Base-by-base conservation (phyloP, 1,140 invertebrate species). In the Paraescarpia echinospica region DNA sequence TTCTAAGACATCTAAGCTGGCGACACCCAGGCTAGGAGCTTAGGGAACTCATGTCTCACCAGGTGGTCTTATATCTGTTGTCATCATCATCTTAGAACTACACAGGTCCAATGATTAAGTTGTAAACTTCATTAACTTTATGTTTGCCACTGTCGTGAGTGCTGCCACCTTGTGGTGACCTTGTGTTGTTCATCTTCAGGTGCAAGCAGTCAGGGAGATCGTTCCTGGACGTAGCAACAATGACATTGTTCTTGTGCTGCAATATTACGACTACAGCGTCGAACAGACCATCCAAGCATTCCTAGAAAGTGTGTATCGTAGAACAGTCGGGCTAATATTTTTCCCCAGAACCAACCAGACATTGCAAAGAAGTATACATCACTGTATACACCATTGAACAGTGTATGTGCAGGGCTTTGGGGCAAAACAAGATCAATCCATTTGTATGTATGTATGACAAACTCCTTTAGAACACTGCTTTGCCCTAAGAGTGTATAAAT, bases 201-300 rank as follows among this genome's bases (percentile, higher is more conserved):
- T 95, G 33, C 94, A 94, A 92, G 94, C 95, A 35, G 95, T 96
- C 18, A 93, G 95, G 90, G 95, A 96, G 91, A 94, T 95, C 5
- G 94, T 95, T 14, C 94, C 93, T 35, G 95, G 95, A 0, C 94
- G 94, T 92, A 95, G 94, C 92, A 95, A 94, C 93, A 95, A 96
- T 93, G 95, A 96, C 92, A 95, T 96, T n/a, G 94, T 95, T 35
- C 92, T 96, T 89, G 95, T 96, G 27, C 93, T 95, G 35, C 95
- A 96, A 94, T 95, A 95, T 93, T 96, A 95, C 94, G 95, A 96
- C 90, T 95, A 96, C 93, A 94, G 94, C 92, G 95, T 95, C 33
- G 95, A 95, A 90, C 95, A 94, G 41, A 94, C 95, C 4, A 95
- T 96, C 35, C 95, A 95, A 89, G 95, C 95, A 14, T 95, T 95